Evolutionary conservation across 2,113 vertebrate species (phyloP).

Genomic region (Numenius arquata): DNA sequence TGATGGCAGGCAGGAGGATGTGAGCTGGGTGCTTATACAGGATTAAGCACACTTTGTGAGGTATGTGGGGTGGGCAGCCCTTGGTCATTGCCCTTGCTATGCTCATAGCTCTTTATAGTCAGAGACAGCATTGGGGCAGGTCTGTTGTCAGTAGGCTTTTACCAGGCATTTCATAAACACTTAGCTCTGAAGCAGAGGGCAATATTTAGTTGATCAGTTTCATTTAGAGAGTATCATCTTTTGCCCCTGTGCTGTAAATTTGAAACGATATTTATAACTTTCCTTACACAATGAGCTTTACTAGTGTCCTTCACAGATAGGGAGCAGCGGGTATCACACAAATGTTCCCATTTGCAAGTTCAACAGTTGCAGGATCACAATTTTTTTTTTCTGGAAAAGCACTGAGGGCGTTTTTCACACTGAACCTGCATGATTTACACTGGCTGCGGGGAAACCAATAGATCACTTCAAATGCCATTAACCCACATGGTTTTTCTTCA

Average conservation of each 20-base stretch:
- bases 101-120: background rate
- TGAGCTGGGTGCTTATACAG: background rate
- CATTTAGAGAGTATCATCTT: background rate
- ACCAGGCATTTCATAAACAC: background rate
- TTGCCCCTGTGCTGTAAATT: background rate
- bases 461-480: background rate
- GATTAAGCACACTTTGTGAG: background rate
- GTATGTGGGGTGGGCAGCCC: background rate
- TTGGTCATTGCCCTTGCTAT: background rate
- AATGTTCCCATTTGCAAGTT: background rate
- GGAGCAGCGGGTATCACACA: background rate
- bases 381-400: background rate
- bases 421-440: background rate
- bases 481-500: background rate
- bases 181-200: background rate
- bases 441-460: background rate
- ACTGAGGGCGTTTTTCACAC: rapidly evolving
- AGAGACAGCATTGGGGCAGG: background rate
- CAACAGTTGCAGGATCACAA: background rate
- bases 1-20: background rate
- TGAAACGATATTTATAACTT: background rate
- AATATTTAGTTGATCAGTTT: background rate
- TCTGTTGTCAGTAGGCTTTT: background rate
- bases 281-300: background rate
- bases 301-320: background rate